Percentiles rank a stretch among this genome's conserved stretches.
phyloP scores from a whole-genome alignment of 1,140 invertebrate species.

The Leptonema lineaticorne region DNA sequence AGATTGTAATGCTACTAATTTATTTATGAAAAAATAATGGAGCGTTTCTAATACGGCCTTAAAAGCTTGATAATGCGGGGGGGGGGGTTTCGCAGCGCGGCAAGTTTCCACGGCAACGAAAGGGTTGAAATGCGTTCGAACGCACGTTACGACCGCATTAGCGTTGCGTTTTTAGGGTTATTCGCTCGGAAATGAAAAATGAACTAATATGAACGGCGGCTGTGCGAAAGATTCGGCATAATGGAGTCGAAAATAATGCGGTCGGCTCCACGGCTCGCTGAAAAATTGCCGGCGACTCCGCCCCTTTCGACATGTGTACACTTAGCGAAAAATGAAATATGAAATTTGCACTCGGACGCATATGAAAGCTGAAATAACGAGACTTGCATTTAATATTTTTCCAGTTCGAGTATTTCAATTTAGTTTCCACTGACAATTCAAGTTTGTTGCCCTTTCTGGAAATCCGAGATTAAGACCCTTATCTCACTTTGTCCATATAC shows the following conservation, averaged over 20 bases:
- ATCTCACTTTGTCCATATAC: too few species aligned
- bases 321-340: too few species aligned
- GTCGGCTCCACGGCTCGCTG: background rate
- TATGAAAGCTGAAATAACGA: too few species aligned
- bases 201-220: background rate
- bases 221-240: background rate
- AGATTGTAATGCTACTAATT: too few species aligned
- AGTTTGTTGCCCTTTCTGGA: too few species aligned
- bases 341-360: too few species aligned
- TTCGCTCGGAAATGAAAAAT: background rate
- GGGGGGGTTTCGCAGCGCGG: too few species aligned
- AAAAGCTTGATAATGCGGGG: background rate
- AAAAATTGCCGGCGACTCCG: conserved; percentile 2
- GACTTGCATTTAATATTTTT: too few species aligned
- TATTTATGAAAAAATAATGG: background rate
- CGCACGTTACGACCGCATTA: background rate
- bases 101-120: background rate
- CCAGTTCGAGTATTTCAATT: too few species aligned
- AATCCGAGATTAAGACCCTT: too few species aligned
- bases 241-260: background rate
- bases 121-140: background rate
- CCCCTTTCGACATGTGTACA: too few species aligned
- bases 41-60: background rate
- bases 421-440: too few species aligned
- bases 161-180: background rate